These are phyloP conservation scores for Aplodontia rufa DNA, from an alignment of 2,113 vertebrate genomes.

Conservation along the genomic window DNA sequence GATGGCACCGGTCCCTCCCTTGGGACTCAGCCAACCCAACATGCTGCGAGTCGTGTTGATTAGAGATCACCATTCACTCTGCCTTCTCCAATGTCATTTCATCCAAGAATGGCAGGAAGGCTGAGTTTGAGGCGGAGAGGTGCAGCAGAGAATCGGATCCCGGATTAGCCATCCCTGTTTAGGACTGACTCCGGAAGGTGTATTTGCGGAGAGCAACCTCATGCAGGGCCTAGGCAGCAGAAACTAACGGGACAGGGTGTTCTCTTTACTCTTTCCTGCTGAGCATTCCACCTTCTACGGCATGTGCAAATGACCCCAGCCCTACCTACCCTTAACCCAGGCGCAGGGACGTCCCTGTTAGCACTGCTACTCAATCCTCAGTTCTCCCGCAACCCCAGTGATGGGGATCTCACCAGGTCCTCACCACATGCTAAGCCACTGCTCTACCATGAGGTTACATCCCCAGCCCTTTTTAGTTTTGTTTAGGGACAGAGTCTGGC, in stretches of 20 bases:
- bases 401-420: too few species aligned
- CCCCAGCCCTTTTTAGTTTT: too few species aligned
- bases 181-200: background rate
- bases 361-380: background rate
- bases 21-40: background rate
- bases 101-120: background rate
- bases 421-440: too few species aligned
- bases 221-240: accelerated
- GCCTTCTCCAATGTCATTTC: background rate
- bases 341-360: background rate
- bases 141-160: background rate
- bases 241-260: background rate
- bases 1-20: background rate
- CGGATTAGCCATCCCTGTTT: background rate
- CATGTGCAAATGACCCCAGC: accelerated
- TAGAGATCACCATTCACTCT: background rate
- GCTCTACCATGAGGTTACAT: too few species aligned
- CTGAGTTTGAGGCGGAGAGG: background rate
- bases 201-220: too few species aligned
- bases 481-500: too few species aligned
- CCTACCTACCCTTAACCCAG: background rate
- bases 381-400: too few species aligned
- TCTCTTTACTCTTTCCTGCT: background rate
- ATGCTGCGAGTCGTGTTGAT: background rate
- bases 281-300: background rate